These are phyloP conservation scores for Archilochus colubris DNA, from an alignment of 2,113 vertebrate genomes.

Conservation along the genomic window DNA sequence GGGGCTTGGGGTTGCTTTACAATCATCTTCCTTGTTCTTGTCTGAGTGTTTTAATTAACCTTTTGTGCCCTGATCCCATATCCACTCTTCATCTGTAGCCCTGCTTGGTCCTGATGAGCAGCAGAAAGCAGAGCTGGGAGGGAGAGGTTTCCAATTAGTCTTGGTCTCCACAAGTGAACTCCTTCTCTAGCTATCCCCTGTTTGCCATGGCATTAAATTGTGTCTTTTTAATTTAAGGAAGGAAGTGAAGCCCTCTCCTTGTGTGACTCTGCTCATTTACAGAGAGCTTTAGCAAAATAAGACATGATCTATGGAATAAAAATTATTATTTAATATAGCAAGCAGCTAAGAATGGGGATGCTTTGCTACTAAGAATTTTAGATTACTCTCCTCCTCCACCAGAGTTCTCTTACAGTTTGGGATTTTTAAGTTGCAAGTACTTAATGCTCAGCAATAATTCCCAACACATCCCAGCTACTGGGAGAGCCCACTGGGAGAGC, in stretches of 20 bases:
- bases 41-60: conserved; percentile 68
- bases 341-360: accelerated
- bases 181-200: background rate
- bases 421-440: background rate
- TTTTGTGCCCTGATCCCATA: background rate
- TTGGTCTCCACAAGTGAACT: background rate
- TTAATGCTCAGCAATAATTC: background rate
- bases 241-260: background rate
- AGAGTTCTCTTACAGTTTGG: no score
- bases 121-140: background rate
- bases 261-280: background rate
- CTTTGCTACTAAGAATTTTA: background rate
- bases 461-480: background rate
- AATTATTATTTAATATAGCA: background rate
- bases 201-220: background rate
- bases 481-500: background rate
- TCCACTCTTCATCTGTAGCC: background rate
- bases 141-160: background rate
- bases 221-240: background rate
- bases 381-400: background rate
- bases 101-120: background rate
- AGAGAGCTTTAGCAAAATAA: background rate
- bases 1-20: background rate
- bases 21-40: background rate
- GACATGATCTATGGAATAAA: background rate